Evolutionary conservation across 1,140 invertebrate genomes (phyloP).

Genomic region (Zaprionus ghesquierei): DNA sequence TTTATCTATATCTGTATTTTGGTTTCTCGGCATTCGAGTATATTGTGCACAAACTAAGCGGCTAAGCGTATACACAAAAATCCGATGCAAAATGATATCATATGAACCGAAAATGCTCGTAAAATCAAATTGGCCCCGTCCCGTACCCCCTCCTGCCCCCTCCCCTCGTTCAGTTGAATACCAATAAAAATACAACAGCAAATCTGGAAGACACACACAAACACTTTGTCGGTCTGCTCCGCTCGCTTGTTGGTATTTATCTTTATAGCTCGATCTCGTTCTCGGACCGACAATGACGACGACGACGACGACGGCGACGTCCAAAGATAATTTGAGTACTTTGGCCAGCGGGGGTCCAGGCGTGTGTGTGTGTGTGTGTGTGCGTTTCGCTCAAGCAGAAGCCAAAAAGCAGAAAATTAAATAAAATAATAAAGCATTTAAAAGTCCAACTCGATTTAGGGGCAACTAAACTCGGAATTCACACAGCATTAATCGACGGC

Average conservation of each 20-base stretch:
- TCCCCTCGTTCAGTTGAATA: conserved; percentile 29
- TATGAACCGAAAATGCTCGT: conserved; percentile 57
- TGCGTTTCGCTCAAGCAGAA: conserved; percentile 4
- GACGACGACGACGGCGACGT: conserved; percentile 1
- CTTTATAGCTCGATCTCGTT: conserved; percentile 68
- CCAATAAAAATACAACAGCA: conserved; percentile 70
- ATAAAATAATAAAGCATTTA: conserved; percentile 34
- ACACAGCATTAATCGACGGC: background rate
- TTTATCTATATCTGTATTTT: conserved; percentile 20
- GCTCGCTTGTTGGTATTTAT: conserved; percentile 53
- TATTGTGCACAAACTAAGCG: conserved; percentile 1
- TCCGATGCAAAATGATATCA: conserved; percentile 49
- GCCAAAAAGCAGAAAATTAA: conserved; percentile 20
- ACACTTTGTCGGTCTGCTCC: conserved; percentile 66
- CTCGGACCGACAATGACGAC: conserved; percentile 12
- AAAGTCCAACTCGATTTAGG: background rate
- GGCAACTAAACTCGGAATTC: background rate
- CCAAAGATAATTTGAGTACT: conserved; percentile 23
- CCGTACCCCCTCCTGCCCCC: background rate
- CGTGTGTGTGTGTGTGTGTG: background rate
- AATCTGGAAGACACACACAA: conserved; percentile 49
- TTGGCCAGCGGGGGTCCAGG: background rate
- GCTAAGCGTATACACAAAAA: conserved; percentile 22
- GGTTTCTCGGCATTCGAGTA: background rate
- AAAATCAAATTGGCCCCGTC: conserved; percentile 67